Percentiles rank a stretch among this genome's conserved stretches.
phyloP scores from a whole-genome alignment of 2,113 vertebrate genomes.

The Syngnathus floridae region DNA sequence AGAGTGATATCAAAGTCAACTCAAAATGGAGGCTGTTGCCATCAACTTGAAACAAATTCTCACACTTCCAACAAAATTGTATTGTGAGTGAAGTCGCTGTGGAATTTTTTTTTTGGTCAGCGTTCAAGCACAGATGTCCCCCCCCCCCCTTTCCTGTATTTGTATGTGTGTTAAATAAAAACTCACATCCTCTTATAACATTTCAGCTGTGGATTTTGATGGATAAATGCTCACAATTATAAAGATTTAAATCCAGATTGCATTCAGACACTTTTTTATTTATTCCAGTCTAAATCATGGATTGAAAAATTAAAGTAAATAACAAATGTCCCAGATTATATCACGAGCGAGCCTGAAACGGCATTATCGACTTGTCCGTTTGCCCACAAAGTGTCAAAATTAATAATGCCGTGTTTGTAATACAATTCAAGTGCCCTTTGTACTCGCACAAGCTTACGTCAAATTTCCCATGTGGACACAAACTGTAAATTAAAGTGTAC shows the following conservation, averaged over 20 bases:
- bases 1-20: conserved; percentile 69
- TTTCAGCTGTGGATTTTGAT: conserved; percentile 59
- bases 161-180: conserved; percentile 64
- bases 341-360: not conserved
- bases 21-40: conserved; percentile 67
- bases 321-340: conserved; percentile 51
- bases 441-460: conserved; percentile 23
- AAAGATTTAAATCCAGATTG: conserved; percentile 67
- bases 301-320: conserved; percentile 14
- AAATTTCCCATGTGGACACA: conserved; percentile 33
- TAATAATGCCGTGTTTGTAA: not conserved
- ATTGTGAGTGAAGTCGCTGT: conserved; percentile 62
- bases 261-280: conserved; percentile 58
- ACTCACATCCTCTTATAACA: conserved; percentile 65
- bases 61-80: conserved; percentile 70
- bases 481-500: conserved; percentile 1
- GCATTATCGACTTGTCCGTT: conserved; percentile 8
- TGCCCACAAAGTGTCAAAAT: conserved; percentile 5
- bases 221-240: conserved; percentile 66
- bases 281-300: conserved; percentile 50
- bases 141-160: conserved; percentile 19
- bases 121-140: conserved; percentile 68
- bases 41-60: conserved; percentile 68
- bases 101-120: conserved; percentile 51
- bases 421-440: conserved; percentile 18